These are phyloP conservation scores for Boloria selene DNA, from an alignment of 2,888 invertebrate genomes.

Conservation along the genomic window DNA sequence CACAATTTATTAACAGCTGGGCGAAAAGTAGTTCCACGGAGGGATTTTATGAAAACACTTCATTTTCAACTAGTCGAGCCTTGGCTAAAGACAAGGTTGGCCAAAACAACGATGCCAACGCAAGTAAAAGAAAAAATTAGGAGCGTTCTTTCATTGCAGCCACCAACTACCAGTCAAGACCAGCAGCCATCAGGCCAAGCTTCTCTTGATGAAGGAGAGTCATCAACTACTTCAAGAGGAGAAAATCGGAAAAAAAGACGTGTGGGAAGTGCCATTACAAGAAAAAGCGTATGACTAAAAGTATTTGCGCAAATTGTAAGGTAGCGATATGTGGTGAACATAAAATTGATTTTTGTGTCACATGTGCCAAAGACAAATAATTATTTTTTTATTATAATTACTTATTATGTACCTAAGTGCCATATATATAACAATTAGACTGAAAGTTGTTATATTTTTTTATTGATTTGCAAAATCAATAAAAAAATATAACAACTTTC, in stretches of 20 bases:
- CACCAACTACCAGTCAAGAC: too few species aligned
- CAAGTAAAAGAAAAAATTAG: constrained; percentile 21
- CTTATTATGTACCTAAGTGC: too few species aligned
- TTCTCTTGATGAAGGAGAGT: not conserved
- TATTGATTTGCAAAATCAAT: too few species aligned
- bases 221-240: not conserved
- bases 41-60: constrained; percentile 36
- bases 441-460: too few species aligned
- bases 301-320: constrained; percentile 5
- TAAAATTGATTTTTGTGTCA: too few species aligned
- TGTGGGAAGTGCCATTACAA: constrained; percentile 11
- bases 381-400: too few species aligned
- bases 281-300: constrained; percentile 23
- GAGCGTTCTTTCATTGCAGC: not conserved
- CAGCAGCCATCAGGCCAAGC: not conserved
- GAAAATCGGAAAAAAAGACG: not conserved
- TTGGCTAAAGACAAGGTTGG: constrained; percentile 40
- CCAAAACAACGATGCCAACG: constrained; percentile 33
- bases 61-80: constrained; percentile 39
- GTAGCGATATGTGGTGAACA: constrained; percentile 36
- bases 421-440: too few species aligned
- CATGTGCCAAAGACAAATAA: too few species aligned
- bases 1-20: constrained; percentile 23
- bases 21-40: constrained; percentile 26
- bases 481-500: too few species aligned